These are phyloP conservation scores for Drosophila virilis DNA, from an alignment of 1,140 invertebrate genomes.

Conservation along the genomic window DNA sequence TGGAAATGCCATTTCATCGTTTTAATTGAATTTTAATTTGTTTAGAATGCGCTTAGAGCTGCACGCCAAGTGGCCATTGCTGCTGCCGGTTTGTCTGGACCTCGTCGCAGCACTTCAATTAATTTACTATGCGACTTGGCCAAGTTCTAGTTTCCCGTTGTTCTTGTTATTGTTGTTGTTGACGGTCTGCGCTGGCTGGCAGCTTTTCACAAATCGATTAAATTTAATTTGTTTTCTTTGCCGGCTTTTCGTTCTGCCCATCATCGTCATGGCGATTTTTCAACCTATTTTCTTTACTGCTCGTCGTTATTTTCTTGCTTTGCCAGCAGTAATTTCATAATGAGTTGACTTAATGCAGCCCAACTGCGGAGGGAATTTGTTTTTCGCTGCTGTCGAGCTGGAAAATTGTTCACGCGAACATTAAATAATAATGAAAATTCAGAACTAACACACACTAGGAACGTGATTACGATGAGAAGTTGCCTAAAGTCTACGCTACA, in stretches of 20 bases:
- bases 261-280: slow-evolving; percentile 48
- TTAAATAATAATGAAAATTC: slow-evolving; percentile 57
- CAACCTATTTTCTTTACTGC: slow-evolving; percentile 25
- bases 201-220: slow-evolving; percentile 80
- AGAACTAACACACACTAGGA: slow-evolving; percentile 31
- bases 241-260: slow-evolving; percentile 54
- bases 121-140: slow-evolving; percentile 52
- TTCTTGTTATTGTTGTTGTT: slow-evolving; percentile 20
- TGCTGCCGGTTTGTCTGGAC: slow-evolving; percentile 20
- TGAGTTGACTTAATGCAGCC: slow-evolving; percentile 77
- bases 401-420: slow-evolving; percentile 56
- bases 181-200: slow-evolving; percentile 47
- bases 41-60: slow-evolving; percentile 80
- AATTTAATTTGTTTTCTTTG: slow-evolving; percentile 83
- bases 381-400: slow-evolving; percentile 36
- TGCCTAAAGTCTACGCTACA: not conserved
- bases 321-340: slow-evolving; percentile 74
- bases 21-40: slow-evolving; percentile 84
- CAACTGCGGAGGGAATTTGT: slow-evolving; percentile 48
- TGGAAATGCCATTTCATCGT: slow-evolving; percentile 82
- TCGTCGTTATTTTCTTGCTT: slow-evolving; percentile 26
- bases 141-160: slow-evolving; percentile 37
- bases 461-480: slow-evolving; percentile 25
- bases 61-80: slow-evolving; percentile 54
- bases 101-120: slow-evolving; percentile 38